phyloP scores from a whole-genome alignment of 1,140 invertebrate species.

The Drosophila lowei region DNA sequence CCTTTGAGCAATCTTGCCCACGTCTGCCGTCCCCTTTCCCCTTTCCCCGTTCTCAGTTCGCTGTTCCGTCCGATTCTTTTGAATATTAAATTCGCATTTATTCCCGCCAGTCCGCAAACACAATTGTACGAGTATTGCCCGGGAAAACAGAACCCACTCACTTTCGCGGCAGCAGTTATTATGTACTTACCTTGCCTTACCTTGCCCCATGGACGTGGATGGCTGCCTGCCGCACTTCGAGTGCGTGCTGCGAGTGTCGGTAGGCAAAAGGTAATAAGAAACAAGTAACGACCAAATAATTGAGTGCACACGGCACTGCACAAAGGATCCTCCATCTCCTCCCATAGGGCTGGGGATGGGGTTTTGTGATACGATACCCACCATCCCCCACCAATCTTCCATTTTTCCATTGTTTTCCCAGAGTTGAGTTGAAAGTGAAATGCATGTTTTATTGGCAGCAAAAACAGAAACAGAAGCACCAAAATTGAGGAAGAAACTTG shows the following conservation, averaged over 20 bases:
- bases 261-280: slow-evolving; percentile 49
- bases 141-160: slow-evolving; percentile 40
- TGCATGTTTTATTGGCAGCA: slow-evolving; percentile 63
- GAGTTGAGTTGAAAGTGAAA: slow-evolving; percentile 37
- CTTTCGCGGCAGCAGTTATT: slow-evolving; percentile 37
- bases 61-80: slow-evolving; percentile 5
- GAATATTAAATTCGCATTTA: slow-evolving; percentile 65
- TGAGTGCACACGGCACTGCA: slow-evolving; percentile 54
- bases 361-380: slow-evolving; percentile 14
- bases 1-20: slow-evolving; percentile 11
- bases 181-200: slow-evolving; percentile 25
- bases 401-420: slow-evolving; percentile 23
- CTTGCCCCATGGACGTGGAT: no score
- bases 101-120: slow-evolving; percentile 46
- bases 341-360: slow-evolving; percentile 23
- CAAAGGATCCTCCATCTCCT: slow-evolving; percentile 54
- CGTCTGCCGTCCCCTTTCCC: not conserved
- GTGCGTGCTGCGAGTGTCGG: slow-evolving; percentile 14
- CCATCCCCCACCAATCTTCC: not conserved
- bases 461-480: slow-evolving; percentile 36
- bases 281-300: slow-evolving; percentile 74
- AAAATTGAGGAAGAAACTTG: slow-evolving; percentile 14
- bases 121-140: slow-evolving; percentile 42
- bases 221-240: no score
- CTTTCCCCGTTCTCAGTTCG: not conserved